Percentiles rank a stretch among this genome's conserved stretches.
Conservation (phyloP, 2,888 invertebrate species). For the Ophion ventricosus region DNA sequence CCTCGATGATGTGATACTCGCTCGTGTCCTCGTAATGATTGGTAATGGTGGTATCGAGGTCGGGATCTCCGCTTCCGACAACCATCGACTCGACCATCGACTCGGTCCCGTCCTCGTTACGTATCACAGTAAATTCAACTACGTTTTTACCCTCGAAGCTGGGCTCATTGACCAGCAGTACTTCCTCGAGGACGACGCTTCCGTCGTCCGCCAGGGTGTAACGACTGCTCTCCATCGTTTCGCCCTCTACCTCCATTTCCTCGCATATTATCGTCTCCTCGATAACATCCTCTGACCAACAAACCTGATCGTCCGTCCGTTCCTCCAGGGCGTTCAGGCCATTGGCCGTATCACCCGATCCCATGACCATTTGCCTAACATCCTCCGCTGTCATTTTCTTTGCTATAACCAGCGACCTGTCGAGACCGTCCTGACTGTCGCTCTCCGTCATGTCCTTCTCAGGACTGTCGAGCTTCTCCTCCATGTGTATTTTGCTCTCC, state of each 20-base stretch:
- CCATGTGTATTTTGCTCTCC: constrained; percentile 29
- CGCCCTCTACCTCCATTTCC: constrained; percentile 80
- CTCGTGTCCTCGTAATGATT: constrained; percentile 59
- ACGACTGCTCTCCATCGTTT: constrained; percentile 58
- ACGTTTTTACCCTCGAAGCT: constrained; percentile 71
- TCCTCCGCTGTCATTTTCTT: constrained; percentile 72
- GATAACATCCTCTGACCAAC: constrained; percentile 80
- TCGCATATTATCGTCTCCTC: constrained; percentile 83
- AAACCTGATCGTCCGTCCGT: constrained; percentile 60
- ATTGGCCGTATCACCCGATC: constrained; percentile 61
- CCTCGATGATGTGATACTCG: constrained; percentile 67
- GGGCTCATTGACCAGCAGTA: constrained; percentile 73
- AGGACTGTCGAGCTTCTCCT: constrained; percentile 42
- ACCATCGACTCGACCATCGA: constrained; percentile 71
- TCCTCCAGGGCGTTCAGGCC: constrained; percentile 58
- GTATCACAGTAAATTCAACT: constrained; percentile 78
- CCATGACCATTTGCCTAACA: constrained; percentile 72
- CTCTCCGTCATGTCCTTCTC: constrained; percentile 73
- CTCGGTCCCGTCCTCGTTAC: constrained; percentile 74
- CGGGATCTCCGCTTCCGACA: constrained; percentile 34
- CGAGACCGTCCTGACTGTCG: constrained; percentile 75
- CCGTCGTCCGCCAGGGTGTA: constrained; percentile 71
- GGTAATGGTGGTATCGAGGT: constrained; percentile 35
- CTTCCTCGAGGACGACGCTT: constrained; percentile 74
- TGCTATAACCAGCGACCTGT: constrained; percentile 63